Conservation (phyloP, 2,113 vertebrate species). For the Chionis minor region DNA sequence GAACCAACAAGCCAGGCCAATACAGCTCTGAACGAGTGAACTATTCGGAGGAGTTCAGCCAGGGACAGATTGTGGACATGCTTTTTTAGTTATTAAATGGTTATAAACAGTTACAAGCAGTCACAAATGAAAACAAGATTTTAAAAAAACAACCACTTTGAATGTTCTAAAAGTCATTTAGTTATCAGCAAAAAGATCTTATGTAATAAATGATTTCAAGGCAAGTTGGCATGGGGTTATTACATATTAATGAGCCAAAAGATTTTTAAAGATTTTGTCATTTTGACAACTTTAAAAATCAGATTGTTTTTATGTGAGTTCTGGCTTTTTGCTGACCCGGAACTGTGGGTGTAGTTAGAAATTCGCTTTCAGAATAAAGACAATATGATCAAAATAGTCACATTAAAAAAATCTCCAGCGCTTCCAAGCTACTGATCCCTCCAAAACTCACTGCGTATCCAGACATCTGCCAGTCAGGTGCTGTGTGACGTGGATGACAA, state of each 20-base stretch:
- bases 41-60: slow-evolving; percentile 12
- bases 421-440: neutral
- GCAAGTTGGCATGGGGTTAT: neutral
- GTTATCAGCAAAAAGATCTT: neutral
- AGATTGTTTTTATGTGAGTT: neutral
- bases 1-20: neutral
- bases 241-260: neutral
- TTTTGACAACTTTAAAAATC: slow-evolving; percentile 1
- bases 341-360: neutral
- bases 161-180: neutral
- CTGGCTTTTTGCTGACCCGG: neutral
- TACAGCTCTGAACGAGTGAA: neutral
- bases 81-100: slow-evolving; percentile 29
- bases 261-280: neutral
- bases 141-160: neutral
- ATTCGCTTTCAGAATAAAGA: neutral
- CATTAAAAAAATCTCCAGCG: neutral
- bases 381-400: neutral
- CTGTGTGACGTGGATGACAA: neutral
- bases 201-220: neutral
- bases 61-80: neutral
- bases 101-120: slow-evolving; percentile 1
- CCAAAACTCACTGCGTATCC: neutral
- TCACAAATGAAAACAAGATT: neutral
- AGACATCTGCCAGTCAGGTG: slow-evolving; percentile 53